Evolutionary conservation across 1,140 invertebrate species (phyloP), one percentile per base, ranked within the genome.

Genomic region (Fopius arisanus): DNA sequence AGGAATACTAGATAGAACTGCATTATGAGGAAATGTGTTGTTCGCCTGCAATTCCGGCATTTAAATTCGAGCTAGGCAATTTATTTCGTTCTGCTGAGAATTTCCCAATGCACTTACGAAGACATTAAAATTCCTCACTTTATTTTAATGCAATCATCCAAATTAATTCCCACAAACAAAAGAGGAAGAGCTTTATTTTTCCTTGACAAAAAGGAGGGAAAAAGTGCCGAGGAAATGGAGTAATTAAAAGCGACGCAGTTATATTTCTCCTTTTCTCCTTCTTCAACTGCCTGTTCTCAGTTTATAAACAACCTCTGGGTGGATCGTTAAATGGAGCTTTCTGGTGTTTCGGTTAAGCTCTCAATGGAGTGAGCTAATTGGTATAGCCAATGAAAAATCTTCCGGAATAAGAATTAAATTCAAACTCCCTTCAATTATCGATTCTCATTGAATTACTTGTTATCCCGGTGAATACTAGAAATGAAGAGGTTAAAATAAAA

Each of bases 291-390:
- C 62, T 65, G n/a, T 65, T 31, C 29, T 65, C 62, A 65, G 62
- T 65, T 31, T 31, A 65, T 65, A 65, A 65, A 65, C 62, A 65
- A 31, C 62, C 29, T 51, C 43, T 59, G 19, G 54, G 62, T 65
- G 29, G 62, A 29, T 65, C 62, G 62, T 65, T 65, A 65, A 65
- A 65, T 65, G 26, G 62, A 65, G 62, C 29, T 59, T 65, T 65
- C 62, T 33, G 62, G 62, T 65, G 29, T 65, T 65, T 31, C 28
- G 26, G 62, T 65, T 65, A 33, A 65, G 29, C 62, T 65, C 54
- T 31, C 28, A 29, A 65, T 65, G 62, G 62, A 29, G 28, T 65
- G 62, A 59, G 62, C 62, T 65, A 65, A 65, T 65, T 65, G 62
- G 28, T 65, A 65, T 65, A 65, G 29, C 62, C 62, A 33, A 65